Evolutionary conservation across 1,140 invertebrate species (phyloP), one percentile per base, ranked within the genome.

Genomic region (Druon quercuslanigerum): DNA sequence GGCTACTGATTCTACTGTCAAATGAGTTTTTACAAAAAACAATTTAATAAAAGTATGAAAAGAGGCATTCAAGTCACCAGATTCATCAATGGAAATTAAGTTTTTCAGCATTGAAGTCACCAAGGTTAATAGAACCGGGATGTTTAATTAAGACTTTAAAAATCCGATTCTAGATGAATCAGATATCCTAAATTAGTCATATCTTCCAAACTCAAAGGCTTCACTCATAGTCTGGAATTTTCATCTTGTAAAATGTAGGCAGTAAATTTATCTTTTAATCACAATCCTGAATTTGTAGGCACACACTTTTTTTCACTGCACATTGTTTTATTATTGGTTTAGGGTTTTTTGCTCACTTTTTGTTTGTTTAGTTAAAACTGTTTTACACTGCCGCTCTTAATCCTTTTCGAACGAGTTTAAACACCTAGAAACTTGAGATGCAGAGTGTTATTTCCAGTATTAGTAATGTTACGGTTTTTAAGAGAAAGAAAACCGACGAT

Each of bases 401-500:
- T 46, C 40, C 40, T 46, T 46, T 46, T 9, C 8, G 40, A 46
- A 46, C 8, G 7, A 46, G 40, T 66, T 66, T 66, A 66, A 14
- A 16, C 8, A 33, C 1, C 13, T 16, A 12, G 7, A 33, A 66
- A 33, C 40, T 25, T 6, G 40, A n/a, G 25, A 66, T 19, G 40
- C 50, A 50, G 50, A 57, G 51, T 54, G 20, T 80, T 78, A 71
- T 54, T 72, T 74, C 73, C 46, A 40, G 33, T 12, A 66, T 40
- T 40, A n/a, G 50, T 66, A 50, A 75, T 71, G 73, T 71, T 77
- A 71, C 33, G 66, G 17, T 78, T 75, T 71, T 66, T 66, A 14
- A 60, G 19, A 8, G 51, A 76, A 46, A 25, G 46, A 51, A 52
- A 75, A 56, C 56, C 76, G 73, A 75, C 83, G 87, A 89, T 86